Conservation (phyloP, 2,888 invertebrate genomes). For the Drosophila nigritarsus region DNA sequence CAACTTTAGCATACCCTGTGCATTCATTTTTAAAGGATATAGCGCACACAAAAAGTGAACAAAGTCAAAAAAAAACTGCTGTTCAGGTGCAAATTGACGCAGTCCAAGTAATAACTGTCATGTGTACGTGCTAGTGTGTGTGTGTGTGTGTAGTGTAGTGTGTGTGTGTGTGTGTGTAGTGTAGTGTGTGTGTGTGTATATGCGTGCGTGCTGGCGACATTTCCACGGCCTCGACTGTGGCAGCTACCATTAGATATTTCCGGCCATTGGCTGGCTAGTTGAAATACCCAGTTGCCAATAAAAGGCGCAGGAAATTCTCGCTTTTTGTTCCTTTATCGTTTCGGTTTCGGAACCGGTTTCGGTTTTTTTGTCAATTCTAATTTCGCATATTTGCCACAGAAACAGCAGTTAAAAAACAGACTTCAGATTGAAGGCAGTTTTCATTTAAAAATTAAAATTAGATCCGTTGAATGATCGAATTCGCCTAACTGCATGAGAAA, state of each 20-base stretch:
- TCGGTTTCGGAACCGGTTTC: too few species aligned
- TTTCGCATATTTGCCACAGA: slow-evolving; percentile 10
- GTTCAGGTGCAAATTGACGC: slow-evolving; percentile 45
- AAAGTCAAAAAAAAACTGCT: background rate
- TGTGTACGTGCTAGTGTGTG: background rate
- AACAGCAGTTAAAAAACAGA: background rate
- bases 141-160: background rate
- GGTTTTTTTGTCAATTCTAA: slow-evolving; percentile 2
- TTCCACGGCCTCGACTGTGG: slow-evolving; percentile 30
- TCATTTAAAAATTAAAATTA: too few species aligned
- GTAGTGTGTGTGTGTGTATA: slow-evolving; percentile 4
- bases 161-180: background rate
- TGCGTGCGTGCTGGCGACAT: slow-evolving; percentile 35
- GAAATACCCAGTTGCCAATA: slow-evolving; percentile 1
- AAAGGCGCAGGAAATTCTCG: background rate
- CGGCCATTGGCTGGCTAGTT: slow-evolving; percentile 52
- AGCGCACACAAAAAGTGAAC: background rate
- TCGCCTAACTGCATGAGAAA: background rate
- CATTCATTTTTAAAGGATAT: background rate
- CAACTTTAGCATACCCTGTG: background rate
- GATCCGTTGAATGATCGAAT: too few species aligned
- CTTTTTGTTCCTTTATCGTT: background rate
- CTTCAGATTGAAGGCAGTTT: too few species aligned
- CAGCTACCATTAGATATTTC: slow-evolving; percentile 63
- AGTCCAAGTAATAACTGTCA: slow-evolving; percentile 25